These are phyloP conservation scores for Lochmaea crataegi DNA, from an alignment of 2,888 invertebrate species.

Conservation along the genomic window DNA sequence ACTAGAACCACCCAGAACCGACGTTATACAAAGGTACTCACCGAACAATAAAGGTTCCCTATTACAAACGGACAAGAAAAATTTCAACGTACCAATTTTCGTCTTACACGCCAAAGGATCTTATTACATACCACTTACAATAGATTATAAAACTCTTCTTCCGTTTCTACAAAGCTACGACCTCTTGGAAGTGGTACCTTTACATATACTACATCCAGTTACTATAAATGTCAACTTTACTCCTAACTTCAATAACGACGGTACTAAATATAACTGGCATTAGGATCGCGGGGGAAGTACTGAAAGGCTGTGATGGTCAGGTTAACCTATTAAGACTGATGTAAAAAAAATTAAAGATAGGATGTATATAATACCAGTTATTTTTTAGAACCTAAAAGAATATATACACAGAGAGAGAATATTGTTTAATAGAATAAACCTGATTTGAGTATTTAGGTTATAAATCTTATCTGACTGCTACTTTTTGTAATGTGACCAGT, in stretches of 20 bases:
- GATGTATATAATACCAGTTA: conserved; percentile 46
- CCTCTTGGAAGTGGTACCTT: conserved; percentile 69
- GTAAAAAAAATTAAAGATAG: conserved; percentile 45
- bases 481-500: neutral
- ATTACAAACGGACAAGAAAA: conserved; percentile 50
- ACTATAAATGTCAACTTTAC: conserved; percentile 89
- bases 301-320: conserved; percentile 60
- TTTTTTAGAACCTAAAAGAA: conserved; percentile 38
- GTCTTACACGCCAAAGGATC: conserved; percentile 89
- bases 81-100: conserved; percentile 84
- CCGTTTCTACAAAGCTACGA: conserved; percentile 76
- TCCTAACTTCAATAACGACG: conserved; percentile 51
- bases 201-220: conserved; percentile 82
- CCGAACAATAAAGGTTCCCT: conserved; percentile 42
- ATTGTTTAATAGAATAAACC: conserved; percentile 6
- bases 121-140: conserved; percentile 88
- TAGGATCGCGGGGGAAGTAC: conserved; percentile 33
- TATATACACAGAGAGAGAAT: conserved; percentile 13
- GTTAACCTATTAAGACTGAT: conserved; percentile 58
- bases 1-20: conserved; percentile 48
- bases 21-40: conserved; percentile 47
- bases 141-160: conserved; percentile 79
- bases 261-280: conserved; percentile 41
- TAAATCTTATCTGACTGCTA: neutral
- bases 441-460: neutral